These are phyloP conservation scores for Pagrus major DNA, from an alignment of 2,113 vertebrate genomes.

Conservation along the genomic window DNA sequence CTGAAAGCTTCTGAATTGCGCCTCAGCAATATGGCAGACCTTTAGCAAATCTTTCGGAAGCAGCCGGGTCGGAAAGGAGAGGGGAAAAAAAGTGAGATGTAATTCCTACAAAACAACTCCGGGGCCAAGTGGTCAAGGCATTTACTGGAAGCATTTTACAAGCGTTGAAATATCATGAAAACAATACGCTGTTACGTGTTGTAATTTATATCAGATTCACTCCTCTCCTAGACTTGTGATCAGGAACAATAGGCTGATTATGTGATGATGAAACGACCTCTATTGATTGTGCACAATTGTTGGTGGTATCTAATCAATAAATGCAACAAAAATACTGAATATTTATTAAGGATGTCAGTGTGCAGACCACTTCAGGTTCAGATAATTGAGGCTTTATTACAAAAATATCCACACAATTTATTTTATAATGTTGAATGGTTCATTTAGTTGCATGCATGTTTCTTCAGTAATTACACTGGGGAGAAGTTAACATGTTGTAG, in stretches of 20 bases:
- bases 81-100: conserved; percentile 64
- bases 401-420: not conserved
- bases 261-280: conserved; percentile 43
- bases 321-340: conserved; percentile 11
- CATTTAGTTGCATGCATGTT: conserved; percentile 26
- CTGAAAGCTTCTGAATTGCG: conserved; percentile 91
- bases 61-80: conserved; percentile 44
- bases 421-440: not conserved
- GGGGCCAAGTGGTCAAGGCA: conserved; percentile 70
- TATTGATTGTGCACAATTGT: conserved; percentile 38
- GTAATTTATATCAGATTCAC: conserved; percentile 39
- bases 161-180: conserved; percentile 67
- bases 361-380: not conserved
- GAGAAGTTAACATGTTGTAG: conserved; percentile 42
- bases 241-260: conserved; percentile 28
- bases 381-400: conserved; percentile 23
- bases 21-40: conserved; percentile 88
- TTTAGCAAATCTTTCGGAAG: conserved; percentile 83
- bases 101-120: conserved; percentile 76
- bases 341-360: not conserved
- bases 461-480: conserved; percentile 24
- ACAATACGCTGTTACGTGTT: conserved; percentile 49
- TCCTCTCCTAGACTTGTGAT: conserved; percentile 15
- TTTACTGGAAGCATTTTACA: conserved; percentile 66
- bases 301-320: conserved; percentile 21